A percentile compares a stretch with the other conserved stretches of the same genome.
phyloP scores from a whole-genome alignment of 2,888 invertebrate species.

The Cerastoderma edule region DNA sequence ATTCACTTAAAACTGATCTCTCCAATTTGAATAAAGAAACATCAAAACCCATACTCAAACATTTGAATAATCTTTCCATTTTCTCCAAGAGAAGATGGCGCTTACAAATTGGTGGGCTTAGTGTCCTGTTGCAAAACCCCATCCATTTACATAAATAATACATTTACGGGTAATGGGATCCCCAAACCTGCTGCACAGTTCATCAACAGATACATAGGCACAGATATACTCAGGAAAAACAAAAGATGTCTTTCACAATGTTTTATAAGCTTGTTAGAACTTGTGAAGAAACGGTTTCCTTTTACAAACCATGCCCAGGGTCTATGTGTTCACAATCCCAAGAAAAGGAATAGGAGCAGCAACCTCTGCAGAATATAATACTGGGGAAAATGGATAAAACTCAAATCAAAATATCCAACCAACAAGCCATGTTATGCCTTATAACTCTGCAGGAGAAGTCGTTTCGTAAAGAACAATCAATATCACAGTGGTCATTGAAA shows the following conservation, averaged over 20 bases:
- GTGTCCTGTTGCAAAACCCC: slow-evolving; percentile 14
- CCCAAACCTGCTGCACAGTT: slow-evolving; percentile 6
- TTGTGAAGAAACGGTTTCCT: too few relatives aligned
- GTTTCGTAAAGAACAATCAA: too few relatives aligned
- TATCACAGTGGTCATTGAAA: background rate
- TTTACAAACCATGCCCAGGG: too few relatives aligned
- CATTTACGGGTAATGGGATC: slow-evolving; percentile 9
- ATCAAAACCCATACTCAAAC: slow-evolving; percentile 17
- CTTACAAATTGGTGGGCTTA: slow-evolving; percentile 22
- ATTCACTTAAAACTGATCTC: slow-evolving; percentile 14
- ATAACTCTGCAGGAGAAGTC: background rate
- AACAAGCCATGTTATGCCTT: background rate
- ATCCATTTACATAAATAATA: slow-evolving; percentile 23
- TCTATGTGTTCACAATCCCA: too few relatives aligned
- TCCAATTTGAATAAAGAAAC: slow-evolving; percentile 13
- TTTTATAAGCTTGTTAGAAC: too few relatives aligned
- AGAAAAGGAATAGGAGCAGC: too few relatives aligned
- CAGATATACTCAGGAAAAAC: background rate
- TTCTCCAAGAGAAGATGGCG: slow-evolving; percentile 16
- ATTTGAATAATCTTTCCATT: slow-evolving; percentile 28
- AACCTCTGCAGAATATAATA: too few relatives aligned
- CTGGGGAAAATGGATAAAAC: too few relatives aligned
- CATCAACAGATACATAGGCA: background rate
- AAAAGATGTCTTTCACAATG: background rate
- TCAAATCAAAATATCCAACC: too few relatives aligned